Evolutionary conservation across 2,888 invertebrate genomes (phyloP), one percentile per base, ranked within the genome.

Genomic region (Hemithea aestivaria): DNA sequence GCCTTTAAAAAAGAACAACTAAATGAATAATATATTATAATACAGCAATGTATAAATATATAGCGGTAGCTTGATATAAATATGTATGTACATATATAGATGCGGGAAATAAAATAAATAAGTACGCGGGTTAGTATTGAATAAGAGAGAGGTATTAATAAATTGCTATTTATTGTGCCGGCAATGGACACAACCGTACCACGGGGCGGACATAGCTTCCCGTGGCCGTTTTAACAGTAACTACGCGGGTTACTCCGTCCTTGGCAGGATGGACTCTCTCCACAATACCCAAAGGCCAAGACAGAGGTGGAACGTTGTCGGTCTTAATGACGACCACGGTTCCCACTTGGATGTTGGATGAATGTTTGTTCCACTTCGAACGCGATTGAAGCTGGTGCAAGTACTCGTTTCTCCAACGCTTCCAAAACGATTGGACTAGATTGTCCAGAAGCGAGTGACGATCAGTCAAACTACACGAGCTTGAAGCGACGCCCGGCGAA

Each of bases 231-330:
- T 21, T 20, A n/a, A 21, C 21, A 1, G 10, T 9, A 10, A 29
- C 29, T n/a, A 29, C 10, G 6, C 29, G 21, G 10, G 5, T 8
- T 8, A 32, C 12, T 6, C 25, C 32, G 4, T 32, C 32, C 8
- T 10, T 12, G 1, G 32, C 12, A 3, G 32, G 32, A 10, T 24
- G 24, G 8, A 32, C 32, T 1, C 24, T 16, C 6, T 24, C 32
- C 16, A 32, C 24, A 5, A 32, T 16, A 22, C 32, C 32, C 10
- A 32, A 2, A n/a, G 32, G 32, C 32, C 32, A 32, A 6, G 21
- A 22, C 5, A 30, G n/a, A 2, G 32, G 32, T 7, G 32, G 23
- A 10, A 16, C 12, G 4, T 32, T 32, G 1, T 32, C 32, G 1
- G 32, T 16, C 24, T 24, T 32, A 0, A 25, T 2, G 7, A 32